Evolutionary conservation across 2,113 vertebrate species (phyloP).

Genomic region (sheep (Ovis aries)): DNA sequence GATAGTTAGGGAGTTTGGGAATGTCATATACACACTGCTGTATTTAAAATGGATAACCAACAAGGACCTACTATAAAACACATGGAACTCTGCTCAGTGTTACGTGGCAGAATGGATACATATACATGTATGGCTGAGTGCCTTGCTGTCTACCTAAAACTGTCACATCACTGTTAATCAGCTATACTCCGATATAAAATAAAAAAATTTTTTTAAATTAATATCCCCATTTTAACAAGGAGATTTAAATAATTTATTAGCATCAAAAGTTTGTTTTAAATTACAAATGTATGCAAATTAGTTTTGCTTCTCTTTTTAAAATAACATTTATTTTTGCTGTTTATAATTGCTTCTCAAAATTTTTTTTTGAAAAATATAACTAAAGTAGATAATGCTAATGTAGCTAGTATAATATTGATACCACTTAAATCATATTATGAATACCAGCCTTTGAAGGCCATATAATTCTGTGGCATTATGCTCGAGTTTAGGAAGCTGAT

Average conservation of each 20-base stretch:
- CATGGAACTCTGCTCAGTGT: background rate
- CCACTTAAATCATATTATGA: background rate
- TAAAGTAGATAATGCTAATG: background rate
- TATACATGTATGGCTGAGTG: background rate
- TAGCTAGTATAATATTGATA: background rate
- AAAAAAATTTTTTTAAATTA: background rate
- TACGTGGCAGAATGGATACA: background rate
- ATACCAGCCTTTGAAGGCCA: background rate
- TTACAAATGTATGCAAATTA: background rate
- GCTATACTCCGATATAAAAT: background rate
- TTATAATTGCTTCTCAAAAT: background rate
- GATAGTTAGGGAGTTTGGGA: background rate
- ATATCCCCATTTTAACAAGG: background rate
- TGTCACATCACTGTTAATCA: background rate
- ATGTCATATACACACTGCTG: background rate
- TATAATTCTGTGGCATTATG: background rate
- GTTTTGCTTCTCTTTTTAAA: background rate
- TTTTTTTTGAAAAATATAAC: background rate
- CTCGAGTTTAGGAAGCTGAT: background rate
- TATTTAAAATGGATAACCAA: background rate
- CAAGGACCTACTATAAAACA: background rate
- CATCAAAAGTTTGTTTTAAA: background rate
- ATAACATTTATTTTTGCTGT: background rate
- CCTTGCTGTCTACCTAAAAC: background rate
- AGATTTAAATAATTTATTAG: background rate